Evolutionary conservation across 2,797 vertebrate genomes (phyloP).

Genomic region (Premnoplex brunnescens): DNA sequence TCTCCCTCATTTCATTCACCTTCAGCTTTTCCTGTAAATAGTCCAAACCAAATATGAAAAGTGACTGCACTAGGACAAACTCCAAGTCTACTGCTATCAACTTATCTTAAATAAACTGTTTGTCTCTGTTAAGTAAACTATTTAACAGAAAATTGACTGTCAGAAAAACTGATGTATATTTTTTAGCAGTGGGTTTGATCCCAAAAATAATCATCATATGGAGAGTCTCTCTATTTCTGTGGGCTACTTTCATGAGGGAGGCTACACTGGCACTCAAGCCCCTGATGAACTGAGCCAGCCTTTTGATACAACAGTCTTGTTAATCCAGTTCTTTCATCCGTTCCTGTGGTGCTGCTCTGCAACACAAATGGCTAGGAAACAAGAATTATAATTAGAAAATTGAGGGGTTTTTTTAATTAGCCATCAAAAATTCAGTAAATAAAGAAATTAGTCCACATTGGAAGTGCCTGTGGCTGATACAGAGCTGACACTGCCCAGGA

Average conservation of each 20-base stretch:
- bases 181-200: neutral
- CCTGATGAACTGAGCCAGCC: neutral
- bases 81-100: neutral
- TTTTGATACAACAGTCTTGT: neutral
- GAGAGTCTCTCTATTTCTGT: neutral
- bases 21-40: neutral
- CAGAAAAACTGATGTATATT: neutral
- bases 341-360: neutral
- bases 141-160: neutral
- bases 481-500: neutral
- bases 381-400: neutral
- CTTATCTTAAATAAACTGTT: constrained; percentile 29
- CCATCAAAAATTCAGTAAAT: neutral
- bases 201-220: neutral
- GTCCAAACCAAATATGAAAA: constrained; percentile 28
- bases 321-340: neutral
- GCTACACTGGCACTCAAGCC: neutral
- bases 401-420: neutral
- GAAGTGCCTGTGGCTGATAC: neutral
- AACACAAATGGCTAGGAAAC: neutral
- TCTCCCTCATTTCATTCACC: neutral
- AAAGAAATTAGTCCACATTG: neutral
- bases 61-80: neutral
- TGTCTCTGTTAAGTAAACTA: neutral
- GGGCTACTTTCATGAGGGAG: neutral